Conservation (phyloP, 2,113 vertebrate species). For the Boulengeromyrus knoepffleri region DNA sequence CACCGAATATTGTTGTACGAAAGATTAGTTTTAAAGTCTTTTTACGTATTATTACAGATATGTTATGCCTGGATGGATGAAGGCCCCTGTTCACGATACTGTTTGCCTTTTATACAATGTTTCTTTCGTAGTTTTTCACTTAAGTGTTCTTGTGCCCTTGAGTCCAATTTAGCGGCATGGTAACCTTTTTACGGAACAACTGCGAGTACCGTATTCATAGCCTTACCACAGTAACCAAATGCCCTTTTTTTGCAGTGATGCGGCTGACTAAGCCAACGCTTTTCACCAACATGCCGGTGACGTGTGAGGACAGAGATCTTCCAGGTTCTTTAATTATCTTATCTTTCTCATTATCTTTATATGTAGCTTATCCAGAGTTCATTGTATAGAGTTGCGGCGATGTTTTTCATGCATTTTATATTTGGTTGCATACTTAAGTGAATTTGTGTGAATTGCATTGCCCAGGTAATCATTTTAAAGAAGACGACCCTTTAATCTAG, state of each 20-base stretch:
- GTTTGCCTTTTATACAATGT: background rate
- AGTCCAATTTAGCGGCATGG: background rate
- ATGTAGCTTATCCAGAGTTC: background rate
- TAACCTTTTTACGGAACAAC: background rate
- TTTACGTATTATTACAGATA: background rate
- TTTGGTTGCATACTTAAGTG: background rate
- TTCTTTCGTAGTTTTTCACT: background rate
- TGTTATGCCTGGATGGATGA: background rate
- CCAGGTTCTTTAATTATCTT: slow-evolving; percentile 65
- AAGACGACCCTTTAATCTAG: background rate
- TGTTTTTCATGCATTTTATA: background rate
- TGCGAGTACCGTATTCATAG: background rate
- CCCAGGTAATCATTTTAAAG: background rate
- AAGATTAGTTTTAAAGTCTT: background rate
- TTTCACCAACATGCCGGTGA: slow-evolving; percentile 94
- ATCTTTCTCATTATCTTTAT: background rate
- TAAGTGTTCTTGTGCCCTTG: background rate
- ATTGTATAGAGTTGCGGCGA: background rate
- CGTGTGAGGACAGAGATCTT: slow-evolving; percentile 91
- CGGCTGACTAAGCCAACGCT: slow-evolving; percentile 93
- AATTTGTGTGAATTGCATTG: background rate
- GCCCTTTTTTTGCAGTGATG: slow-evolving; percentile 74
- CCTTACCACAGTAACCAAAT: background rate
- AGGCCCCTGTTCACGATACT: background rate
- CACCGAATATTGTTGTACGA: background rate